Base-by-base conservation (phyloP, 1,140 invertebrate species). In the Platyura marginata region DNA sequence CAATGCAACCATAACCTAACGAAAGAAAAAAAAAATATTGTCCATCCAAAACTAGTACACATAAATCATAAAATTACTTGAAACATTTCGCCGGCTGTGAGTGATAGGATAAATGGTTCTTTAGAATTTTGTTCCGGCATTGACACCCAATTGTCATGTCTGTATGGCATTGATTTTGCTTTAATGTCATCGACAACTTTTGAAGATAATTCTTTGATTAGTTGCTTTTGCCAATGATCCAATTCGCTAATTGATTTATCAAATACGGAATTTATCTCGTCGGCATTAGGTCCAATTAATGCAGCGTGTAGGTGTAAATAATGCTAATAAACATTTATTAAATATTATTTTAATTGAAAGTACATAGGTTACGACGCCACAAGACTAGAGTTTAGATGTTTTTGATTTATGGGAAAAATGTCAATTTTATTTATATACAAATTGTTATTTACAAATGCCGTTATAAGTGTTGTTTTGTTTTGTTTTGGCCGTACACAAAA, bases 31-130 rank as follows among this genome's bases (percentile, higher is more conserved):
- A 38, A 29, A 42, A 16, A 18, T 19, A 34, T 29, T 8, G 37
- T 39, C 33, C 18, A 33, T 34, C 25, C 38, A 34, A 32, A 33
- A 35, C 43, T 41, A 21, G 2, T 44, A 10, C 19, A 13, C 13
- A 16, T 41, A 15, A 22, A 22, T 33, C 25, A 16, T 42, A 16
- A 34, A 43, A 10, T 46, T 21, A 47, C 45, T 40, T 61, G 59
- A 21, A 61, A 61, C 55, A 61, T 61, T 51, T 61, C 59, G 1
- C 58, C 57, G 25, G 59, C 58, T 38, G 55, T 58, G 0, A 56
- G 44, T 9, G 59, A 61, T 0, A 61, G 45, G 34, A 58, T 57
- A 13, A 61, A 61, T 0, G 59, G 58, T 22, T 61, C 59, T 19
- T 44, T 48, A 22, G 51, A 44, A 15, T 51, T 57, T 34, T 61